A percentile compares a stretch with the other conserved stretches of the same genome.
These are phyloP conservation scores for Caenorhabditis panamensis DNA, from an alignment of 2,888 invertebrate genomes.

Conservation along the genomic window DNA sequence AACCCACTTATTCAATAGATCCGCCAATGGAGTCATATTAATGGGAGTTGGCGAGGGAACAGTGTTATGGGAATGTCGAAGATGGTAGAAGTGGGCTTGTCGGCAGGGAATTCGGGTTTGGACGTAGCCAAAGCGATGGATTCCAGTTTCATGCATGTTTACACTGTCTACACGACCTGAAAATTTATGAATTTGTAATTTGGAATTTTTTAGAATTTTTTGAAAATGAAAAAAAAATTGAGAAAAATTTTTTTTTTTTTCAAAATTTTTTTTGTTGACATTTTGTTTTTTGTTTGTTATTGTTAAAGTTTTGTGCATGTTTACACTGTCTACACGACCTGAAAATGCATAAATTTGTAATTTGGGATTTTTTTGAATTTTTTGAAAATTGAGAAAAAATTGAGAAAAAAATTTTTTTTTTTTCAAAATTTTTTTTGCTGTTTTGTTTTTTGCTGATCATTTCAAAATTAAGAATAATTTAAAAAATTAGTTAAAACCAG, in stretches of 20 bases:
- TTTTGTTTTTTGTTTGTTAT: too few relatives aligned
- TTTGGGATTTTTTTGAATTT: too few relatives aligned
- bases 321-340: slow-evolving; percentile 79
- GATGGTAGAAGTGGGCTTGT: slow-evolving; percentile 79
- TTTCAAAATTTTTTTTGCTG: too few relatives aligned
- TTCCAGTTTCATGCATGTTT: slow-evolving; percentile 81
- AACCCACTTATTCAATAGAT: slow-evolving; percentile 69
- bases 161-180: slow-evolving; percentile 78
- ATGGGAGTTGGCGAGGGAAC: slow-evolving; percentile 75
- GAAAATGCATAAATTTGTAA: too few relatives aligned
- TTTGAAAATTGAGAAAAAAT: not conserved
- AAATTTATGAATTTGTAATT: too few relatives aligned
- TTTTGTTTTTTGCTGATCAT: too few relatives aligned
- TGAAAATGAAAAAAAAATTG: not conserved
- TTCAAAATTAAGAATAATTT: too few relatives aligned
- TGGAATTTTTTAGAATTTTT: not conserved
- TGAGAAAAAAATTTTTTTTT: too few relatives aligned
- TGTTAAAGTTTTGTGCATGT: slow-evolving; percentile 81
- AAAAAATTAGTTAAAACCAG: too few relatives aligned
- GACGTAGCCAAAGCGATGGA: slow-evolving; percentile 79
- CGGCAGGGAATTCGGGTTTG: slow-evolving; percentile 72
- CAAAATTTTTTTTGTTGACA: too few relatives aligned
- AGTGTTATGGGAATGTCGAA: slow-evolving; percentile 77
- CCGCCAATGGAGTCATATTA: slow-evolving; percentile 70
- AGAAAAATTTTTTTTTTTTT: too few relatives aligned